These are phyloP conservation scores for Pteronura brasiliensis DNA, from an alignment of 2,113 vertebrate genomes.

Conservation along the genomic window DNA sequence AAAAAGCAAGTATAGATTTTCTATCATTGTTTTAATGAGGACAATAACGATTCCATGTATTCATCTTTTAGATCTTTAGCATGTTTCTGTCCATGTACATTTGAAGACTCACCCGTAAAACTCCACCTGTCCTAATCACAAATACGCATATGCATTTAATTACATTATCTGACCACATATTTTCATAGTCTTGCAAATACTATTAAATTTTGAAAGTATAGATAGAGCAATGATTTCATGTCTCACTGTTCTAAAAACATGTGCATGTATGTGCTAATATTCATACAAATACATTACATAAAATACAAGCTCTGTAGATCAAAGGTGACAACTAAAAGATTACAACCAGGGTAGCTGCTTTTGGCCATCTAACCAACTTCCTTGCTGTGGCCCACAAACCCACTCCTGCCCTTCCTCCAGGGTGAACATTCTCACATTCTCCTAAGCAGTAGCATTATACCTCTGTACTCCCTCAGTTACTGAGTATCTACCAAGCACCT, in stretches of 20 bases:
- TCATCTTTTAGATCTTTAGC: neutral
- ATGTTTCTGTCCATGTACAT: neutral
- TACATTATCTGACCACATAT: neutral
- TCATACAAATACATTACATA: neutral
- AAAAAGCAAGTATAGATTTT: conserved; percentile 55
- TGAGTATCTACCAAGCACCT: neutral
- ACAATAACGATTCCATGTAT: neutral
- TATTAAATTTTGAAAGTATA: neutral
- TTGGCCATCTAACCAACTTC: neutral
- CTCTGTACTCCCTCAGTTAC: neutral
- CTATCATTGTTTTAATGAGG: conserved; percentile 55
- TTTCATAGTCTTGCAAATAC: conserved; percentile 46
- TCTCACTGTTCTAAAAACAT: neutral
- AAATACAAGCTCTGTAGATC: neutral
- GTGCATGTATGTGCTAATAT: neutral
- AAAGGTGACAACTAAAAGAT: neutral
- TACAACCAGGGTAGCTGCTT: neutral
- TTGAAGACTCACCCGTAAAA: neutral
- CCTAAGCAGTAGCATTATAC: neutral
- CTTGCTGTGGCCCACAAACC: neutral
- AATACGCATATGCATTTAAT: neutral
- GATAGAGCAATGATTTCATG: neutral
- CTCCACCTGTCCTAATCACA: neutral
- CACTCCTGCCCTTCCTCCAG: neutral
- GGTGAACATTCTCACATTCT: neutral